These are phyloP conservation scores for Acanthurus leucopareius DNA, from an alignment of 2,797 vertebrate species.

Conservation along the genomic window DNA sequence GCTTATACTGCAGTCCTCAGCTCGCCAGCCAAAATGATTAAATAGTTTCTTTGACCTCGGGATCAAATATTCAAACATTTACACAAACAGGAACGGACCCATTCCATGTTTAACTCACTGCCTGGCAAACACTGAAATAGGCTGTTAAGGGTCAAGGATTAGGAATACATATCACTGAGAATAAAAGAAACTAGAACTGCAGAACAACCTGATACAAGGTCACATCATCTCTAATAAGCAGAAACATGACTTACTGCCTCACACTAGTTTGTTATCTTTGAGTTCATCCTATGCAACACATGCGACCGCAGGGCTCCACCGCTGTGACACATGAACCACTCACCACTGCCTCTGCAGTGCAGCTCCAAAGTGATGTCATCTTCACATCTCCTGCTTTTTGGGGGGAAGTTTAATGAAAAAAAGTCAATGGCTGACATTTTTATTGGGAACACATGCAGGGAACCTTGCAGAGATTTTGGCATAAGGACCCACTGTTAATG, in stretches of 20 bases:
- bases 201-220: not conserved
- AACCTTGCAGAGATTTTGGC: slow-evolving; percentile 34
- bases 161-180: slow-evolving; percentile 2
- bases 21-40: not conserved
- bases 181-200: not conserved
- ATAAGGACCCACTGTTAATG: slow-evolving; percentile 35
- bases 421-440: slow-evolving; percentile 25
- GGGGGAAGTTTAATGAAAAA: slow-evolving; percentile 24
- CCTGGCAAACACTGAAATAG: not conserved
- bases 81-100: not conserved
- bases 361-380: slow-evolving; percentile 52
- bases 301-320: slow-evolving; percentile 22
- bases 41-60: slow-evolving; percentile 1
- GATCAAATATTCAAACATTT: slow-evolving; percentile 12
- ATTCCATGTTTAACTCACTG: not conserved
- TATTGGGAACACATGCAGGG: slow-evolving; percentile 61
- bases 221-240: not conserved
- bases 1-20: not conserved
- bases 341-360: slow-evolving; percentile 3
- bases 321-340: slow-evolving; percentile 28
- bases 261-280: slow-evolving; percentile 4
- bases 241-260: not conserved
- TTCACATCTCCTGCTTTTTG: slow-evolving; percentile 26
- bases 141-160: slow-evolving; percentile 9
- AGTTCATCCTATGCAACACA: not conserved